Conservation (phyloP, 2,888 invertebrate species). For the Heterodera filipjevi region DNA sequence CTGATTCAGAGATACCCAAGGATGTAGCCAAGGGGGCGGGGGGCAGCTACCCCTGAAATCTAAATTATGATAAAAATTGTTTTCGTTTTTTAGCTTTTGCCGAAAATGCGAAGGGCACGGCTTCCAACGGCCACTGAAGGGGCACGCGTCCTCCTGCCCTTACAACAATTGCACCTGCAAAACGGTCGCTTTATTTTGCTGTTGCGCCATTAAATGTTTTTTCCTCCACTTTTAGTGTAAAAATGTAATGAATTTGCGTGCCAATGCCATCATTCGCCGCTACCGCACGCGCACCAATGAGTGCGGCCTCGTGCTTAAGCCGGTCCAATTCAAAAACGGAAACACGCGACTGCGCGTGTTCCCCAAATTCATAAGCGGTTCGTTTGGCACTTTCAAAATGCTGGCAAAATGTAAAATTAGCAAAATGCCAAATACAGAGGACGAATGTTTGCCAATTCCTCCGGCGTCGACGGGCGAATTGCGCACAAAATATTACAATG, state of each 20-base stretch:
- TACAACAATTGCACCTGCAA: constrained; percentile 64
- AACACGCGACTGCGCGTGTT: constrained; percentile 63
- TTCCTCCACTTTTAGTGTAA: constrained; percentile 50
- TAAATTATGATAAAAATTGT: no score
- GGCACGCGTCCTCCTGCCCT: constrained; percentile 63
- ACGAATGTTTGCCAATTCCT: constrained; percentile 50
- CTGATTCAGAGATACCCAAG: no score
- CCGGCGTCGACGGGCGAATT: constrained; percentile 11
- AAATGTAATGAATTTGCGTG: constrained; percentile 64
- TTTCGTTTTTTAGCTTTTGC: constrained; percentile 35
- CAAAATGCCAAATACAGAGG: constrained; percentile 39
- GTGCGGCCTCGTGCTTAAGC: constrained; percentile 63
- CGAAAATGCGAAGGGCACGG: constrained; percentile 55
- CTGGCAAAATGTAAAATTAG: background rate
- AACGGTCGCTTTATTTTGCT: constrained; percentile 45
- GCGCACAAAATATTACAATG: background rate
- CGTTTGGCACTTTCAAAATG: constrained; percentile 15
- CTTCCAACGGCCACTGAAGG: constrained; percentile 60
- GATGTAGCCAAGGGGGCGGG: no score
- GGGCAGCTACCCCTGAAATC: no score
- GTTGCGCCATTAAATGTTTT: background rate
- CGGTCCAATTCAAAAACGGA: constrained; percentile 63
- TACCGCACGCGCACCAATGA: constrained; percentile 62
- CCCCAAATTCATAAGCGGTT: constrained; percentile 64
- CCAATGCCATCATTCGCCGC: constrained; percentile 63